Evolutionary conservation across 2,113 vertebrate genomes (phyloP), one percentile per base, ranked within the genome.

Genomic region (Thomomys bottae): DNA sequence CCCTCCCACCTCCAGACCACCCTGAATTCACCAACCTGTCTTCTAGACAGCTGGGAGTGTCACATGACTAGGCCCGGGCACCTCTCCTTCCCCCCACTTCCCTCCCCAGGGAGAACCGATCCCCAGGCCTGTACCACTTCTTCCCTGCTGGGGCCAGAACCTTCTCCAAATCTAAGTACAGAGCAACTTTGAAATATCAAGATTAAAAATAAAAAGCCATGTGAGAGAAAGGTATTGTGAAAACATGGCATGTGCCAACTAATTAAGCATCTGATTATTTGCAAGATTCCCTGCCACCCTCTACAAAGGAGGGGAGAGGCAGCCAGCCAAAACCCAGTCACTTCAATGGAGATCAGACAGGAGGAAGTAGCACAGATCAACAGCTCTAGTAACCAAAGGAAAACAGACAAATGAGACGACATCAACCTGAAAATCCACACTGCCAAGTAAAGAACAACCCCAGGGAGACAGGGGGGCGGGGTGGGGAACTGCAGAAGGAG

Each of bases 201-300:
- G 82, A 49, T 90, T 90, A 28, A 54, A 54, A 12, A 54, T 15
- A 54, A 17, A 54, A 54, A 54, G 49, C 49, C 49, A 54, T 17
- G 49, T 54, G 49, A 67, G 40, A 64, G 68, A 30, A 67, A 88
- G 71, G 67, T 96, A 72, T 96, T 95, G 93, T 95, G 96, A 88
- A 96, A 96, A 96, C 90, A 96, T 38, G 61, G 72, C 45, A 63
- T 9, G 82, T 88, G 88, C 93, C 95, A 95, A n/a, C 86, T 94
- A 90, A 96, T 96, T 93, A 96, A 90, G 85, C 34, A 68, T 90
- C 88, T 94, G 92, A 76, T 92, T 79, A 28, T 79, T 89, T 86
- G 83, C 40, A 12, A 76, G 82, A n/a, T 36, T 28, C 76, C 78
- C 78, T 45, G 6, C 17, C 9, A 40, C n/a, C 49, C 49, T 15